Conservation (phyloP, 53 echinoderm and acorn worm genomes). For the Holothuria scabra region DNA sequence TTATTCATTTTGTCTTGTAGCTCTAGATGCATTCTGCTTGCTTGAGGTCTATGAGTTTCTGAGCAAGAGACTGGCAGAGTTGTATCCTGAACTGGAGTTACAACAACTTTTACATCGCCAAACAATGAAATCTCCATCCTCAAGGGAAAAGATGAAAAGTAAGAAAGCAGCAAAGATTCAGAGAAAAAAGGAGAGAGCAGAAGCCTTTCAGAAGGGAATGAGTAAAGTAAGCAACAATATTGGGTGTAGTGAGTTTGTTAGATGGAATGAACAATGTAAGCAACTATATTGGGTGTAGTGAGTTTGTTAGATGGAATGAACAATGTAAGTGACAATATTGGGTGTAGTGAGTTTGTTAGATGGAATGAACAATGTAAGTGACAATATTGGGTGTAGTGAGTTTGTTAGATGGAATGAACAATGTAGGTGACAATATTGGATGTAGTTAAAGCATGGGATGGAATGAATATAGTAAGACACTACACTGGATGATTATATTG, state of each 20-base stretch:
- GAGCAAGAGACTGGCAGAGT: conserved; percentile 57
- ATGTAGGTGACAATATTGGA: no score
- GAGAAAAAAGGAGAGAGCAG: conserved; percentile 52
- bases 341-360: no score
- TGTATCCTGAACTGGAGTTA: conserved; percentile 68
- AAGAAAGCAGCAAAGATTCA: conserved; percentile 53
- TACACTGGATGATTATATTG: no score
- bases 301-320: background rate
- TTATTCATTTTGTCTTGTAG: no score
- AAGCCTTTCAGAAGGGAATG: conserved; percentile 30
- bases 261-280: background rate
- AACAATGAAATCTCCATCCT: background rate
- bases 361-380: no score
- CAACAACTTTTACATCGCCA: conserved; percentile 33
- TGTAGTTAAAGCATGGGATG: no score
- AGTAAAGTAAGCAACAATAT: background rate
- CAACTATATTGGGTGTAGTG: no score
- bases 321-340: no score
- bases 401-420: no score
- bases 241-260: background rate
- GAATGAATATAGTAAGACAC: no score
- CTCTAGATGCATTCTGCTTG: conserved; percentile 75
- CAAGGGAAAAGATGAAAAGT: conserved; percentile 53
- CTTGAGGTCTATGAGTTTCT: conserved; percentile 82
- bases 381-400: no score